Base-by-base conservation (phyloP, 2,888 invertebrate genomes). In the Hyposoter didymator region DNA sequence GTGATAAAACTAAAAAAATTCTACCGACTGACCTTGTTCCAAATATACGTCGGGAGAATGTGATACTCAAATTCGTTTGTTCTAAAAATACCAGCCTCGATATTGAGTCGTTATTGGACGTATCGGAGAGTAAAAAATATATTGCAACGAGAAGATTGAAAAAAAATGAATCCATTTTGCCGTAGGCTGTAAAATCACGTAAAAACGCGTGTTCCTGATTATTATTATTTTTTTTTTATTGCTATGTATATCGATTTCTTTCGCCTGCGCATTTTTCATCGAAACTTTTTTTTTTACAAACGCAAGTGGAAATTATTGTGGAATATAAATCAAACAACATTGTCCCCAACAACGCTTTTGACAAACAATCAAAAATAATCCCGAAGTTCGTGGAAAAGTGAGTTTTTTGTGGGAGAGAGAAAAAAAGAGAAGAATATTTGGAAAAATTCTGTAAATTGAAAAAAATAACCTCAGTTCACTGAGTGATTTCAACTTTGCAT, bases 11-110 rank as follows among this genome's bases (percentile, higher is more conserved):
- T n/a, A n/a, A 32, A 43, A 75, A 66, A 64, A 72, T 3, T 32
- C 1, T 22, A n/a, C 62, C 17, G n/a, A 45, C 32, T 69, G 55
- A 59, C 55, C 69, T 55, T 69, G 52, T 78, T 49, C 43, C 17
- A 49, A 72, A 62, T 76, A 62, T 76, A 62, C 62, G 76, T 12
- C 14, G 32, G 32, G 39, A 14, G 12, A 49, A 52, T 39, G 69
- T n/a, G 52, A 64, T 45, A 66, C 78, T 45, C 1, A 52, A 52
- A 76, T 72, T 82, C 35, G 28, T 43, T 74, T 72, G 66, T 52
- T 35, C 28, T 45, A 19, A 19, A 67, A 45, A 75, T 59, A 47
- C 43, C 19, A 22, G 6, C 17, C 7, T 45, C 43, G 39, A 59
- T 69, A 43, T n/a, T 59, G 10, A 19, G 45, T 75, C 47, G 45